A percentile compares a stretch with the other conserved stretches of the same genome.
These are phyloP conservation scores for Anas bernieri DNA, from an alignment of 2,797 vertebrate genomes.

Conservation along the genomic window DNA sequence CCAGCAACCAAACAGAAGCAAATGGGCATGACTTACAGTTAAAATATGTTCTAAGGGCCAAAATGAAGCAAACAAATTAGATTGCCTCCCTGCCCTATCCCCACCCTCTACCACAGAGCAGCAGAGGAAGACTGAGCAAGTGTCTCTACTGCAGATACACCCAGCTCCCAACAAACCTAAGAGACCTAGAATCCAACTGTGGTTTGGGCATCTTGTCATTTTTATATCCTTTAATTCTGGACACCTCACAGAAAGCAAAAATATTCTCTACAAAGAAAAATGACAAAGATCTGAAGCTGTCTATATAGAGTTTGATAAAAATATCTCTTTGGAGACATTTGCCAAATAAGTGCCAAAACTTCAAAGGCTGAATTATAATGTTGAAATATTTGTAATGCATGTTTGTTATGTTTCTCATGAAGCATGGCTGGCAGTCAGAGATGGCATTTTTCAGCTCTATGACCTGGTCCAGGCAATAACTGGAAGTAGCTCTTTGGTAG, in stretches of 20 bases:
- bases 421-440: not conserved
- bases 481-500: slow-evolving; percentile 13
- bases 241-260: not conserved
- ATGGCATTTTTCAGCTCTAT: slow-evolving; percentile 11
- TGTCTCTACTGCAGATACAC: not conserved
- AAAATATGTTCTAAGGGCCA: not conserved
- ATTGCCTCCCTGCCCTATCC: not conserved
- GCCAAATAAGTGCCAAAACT: slow-evolving; percentile 32
- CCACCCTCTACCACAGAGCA: not conserved
- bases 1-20: not conserved
- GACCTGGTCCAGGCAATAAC: not conserved
- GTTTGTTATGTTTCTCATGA: not conserved
- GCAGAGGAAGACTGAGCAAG: not conserved
- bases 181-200: not conserved
- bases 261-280: not conserved
- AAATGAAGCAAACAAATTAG: not conserved
- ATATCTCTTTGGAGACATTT: slow-evolving; percentile 16
- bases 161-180: not conserved
- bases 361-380: slow-evolving; percentile 29
- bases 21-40: not conserved
- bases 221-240: not conserved
- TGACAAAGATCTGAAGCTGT: slow-evolving; percentile 3
- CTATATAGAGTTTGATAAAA: not conserved
- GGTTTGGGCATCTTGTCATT: not conserved
- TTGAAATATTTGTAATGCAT: slow-evolving; percentile 7